Evolutionary conservation across 2,113 vertebrate species (phyloP).

Genomic region (Malurus melanocephalus): DNA sequence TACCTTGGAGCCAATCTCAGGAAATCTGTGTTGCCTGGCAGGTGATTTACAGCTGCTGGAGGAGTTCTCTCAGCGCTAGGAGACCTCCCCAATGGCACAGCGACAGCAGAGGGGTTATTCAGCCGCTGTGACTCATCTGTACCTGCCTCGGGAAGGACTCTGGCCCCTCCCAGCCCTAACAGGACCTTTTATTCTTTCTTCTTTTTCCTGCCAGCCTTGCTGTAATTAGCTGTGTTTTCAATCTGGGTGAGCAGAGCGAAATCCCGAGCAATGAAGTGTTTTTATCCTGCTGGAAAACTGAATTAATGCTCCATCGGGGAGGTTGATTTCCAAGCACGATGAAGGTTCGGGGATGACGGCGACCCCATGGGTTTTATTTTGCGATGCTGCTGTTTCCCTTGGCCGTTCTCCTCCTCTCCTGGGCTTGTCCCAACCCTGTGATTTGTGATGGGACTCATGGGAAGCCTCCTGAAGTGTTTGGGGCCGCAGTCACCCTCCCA

Average conservation of each 20-base stretch:
- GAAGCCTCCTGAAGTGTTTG: neutral
- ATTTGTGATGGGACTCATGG: neutral
- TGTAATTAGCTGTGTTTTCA: slow-evolving; percentile 24
- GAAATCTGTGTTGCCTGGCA: neutral
- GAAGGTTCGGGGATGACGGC: fast-evolving
- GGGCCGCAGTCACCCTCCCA: fast-evolving
- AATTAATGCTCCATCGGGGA: neutral
- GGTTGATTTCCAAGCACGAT: neutral
- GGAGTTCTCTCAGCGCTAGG: neutral
- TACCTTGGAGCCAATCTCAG: neutral
- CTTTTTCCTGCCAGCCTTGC: neutral
- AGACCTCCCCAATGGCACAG: neutral
- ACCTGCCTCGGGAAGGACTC: neutral
- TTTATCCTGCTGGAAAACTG: neutral
- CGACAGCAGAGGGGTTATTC: neutral
- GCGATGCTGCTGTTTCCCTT: neutral
- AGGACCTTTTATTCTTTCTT: neutral
- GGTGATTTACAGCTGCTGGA: neutral
- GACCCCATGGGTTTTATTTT: neutral
- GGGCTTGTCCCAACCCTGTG: neutral
- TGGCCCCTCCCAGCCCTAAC: neutral
- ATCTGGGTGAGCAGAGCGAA: neutral
- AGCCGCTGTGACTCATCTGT: neutral
- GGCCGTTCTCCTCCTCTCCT: neutral
- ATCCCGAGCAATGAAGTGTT: neutral